These are phyloP conservation scores for Apis florea DNA, from an alignment of 1,140 invertebrate species.

Conservation along the genomic window DNA sequence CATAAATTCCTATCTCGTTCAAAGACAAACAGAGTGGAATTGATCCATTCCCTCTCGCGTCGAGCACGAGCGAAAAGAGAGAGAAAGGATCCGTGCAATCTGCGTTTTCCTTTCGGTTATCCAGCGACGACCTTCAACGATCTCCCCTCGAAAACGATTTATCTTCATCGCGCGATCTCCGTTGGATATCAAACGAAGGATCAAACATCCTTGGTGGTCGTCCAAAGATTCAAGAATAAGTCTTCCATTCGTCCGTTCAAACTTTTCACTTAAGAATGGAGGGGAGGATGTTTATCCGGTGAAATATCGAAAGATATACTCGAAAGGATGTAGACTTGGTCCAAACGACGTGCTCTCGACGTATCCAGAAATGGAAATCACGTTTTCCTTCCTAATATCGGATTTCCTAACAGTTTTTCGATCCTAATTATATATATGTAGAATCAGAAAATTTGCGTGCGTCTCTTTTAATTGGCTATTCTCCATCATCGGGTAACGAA, in stretches of 20 bases:
- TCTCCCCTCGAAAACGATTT: conserved; percentile 24
- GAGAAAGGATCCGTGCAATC: background rate
- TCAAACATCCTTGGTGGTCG: conserved; percentile 12
- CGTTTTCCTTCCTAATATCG: conserved; percentile 47
- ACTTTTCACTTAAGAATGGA: no score
- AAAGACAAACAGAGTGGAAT: conserved; percentile 66
- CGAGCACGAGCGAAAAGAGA: background rate
- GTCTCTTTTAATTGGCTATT: conserved; percentile 36
- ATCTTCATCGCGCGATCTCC: conserved; percentile 26
- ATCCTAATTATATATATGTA: conserved; percentile 57
- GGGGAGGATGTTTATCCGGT: background rate
- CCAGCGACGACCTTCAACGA: background rate
- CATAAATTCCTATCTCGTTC: conserved; percentile 63
- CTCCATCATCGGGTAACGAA: conserved; percentile 35
- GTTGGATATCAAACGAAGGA: conserved; percentile 7
- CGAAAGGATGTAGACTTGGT: background rate
- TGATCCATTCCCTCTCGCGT: conserved; percentile 56
- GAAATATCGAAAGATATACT: background rate
- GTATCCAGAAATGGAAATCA: conserved; percentile 55
- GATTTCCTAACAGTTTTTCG: conserved; percentile 37
- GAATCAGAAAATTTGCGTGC: conserved; percentile 58
- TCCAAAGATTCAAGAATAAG: background rate
- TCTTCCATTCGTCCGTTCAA: background rate
- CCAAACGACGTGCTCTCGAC: background rate
- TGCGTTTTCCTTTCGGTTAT: conserved; percentile 29